A percentile compares a stretch with the other conserved stretches of the same genome.
Evolutionary conservation across 2,113 vertebrate species (phyloP).

Genomic region (Mus spicilegus): DNA sequence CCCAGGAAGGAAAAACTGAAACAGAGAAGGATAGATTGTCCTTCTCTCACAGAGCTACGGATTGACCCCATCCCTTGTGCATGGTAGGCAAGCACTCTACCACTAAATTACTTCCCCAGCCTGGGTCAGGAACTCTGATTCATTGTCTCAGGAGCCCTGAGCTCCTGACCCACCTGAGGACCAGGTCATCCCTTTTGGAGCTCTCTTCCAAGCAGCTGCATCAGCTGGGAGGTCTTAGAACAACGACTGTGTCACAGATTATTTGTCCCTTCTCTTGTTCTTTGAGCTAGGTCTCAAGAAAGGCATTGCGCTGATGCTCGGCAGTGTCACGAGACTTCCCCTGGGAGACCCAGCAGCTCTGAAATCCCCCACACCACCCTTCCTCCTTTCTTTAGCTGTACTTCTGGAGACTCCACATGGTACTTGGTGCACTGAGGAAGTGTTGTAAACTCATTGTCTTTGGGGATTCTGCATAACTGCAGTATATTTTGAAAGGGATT

Average conservation of each 20-base stretch:
- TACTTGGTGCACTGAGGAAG: background rate
- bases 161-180: background rate
- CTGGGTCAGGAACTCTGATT: background rate
- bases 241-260: background rate
- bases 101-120: background rate
- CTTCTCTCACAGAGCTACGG: background rate
- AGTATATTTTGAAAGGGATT: background rate
- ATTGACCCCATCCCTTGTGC: background rate
- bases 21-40: background rate
- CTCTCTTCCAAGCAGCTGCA: background rate
- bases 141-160: background rate
- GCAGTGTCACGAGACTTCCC: background rate
- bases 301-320: background rate
- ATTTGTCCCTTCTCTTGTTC: background rate
- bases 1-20: background rate
- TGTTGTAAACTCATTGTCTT: background rate
- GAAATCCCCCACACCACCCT: fast-evolving
- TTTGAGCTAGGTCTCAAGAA: background rate
- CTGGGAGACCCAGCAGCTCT: background rate
- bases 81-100: background rate
- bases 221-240: background rate
- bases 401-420: fast-evolving
- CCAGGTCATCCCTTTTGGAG: background rate
- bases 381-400: background rate
- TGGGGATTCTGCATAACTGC: no score